Conservation (phyloP, 2,888 invertebrate genomes). For the Erebia epiphron region DNA sequence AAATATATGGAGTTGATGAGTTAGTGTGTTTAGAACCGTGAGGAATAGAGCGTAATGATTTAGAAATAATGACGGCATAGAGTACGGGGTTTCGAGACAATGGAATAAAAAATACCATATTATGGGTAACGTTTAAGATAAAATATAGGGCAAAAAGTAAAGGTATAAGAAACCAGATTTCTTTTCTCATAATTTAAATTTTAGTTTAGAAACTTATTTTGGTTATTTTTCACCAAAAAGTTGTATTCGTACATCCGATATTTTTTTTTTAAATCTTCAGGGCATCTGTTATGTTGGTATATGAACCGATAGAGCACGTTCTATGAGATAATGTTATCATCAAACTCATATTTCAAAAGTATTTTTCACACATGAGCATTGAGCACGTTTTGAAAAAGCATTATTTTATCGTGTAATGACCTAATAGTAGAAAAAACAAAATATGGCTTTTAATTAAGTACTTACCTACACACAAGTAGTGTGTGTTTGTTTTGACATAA, state of each 20-base stretch:
- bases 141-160: not conserved
- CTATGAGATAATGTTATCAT: no score
- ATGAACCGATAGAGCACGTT: no score
- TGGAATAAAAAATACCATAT: conserved; percentile 10
- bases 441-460: no score
- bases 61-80: conserved; percentile 23
- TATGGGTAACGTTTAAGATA: not conserved
- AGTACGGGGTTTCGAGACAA: conserved; percentile 19
- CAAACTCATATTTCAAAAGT: no score
- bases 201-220: not conserved
- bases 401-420: no score
- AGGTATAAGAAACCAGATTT: not conserved
- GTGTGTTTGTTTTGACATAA: no score
- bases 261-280: not conserved
- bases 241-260: not conserved
- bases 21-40: conserved; percentile 24
- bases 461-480: no score
- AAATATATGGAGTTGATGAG: conserved; percentile 42
- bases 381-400: no score
- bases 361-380: no score
- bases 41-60: conserved; percentile 27
- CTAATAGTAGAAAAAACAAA: no score
- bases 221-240: not conserved
- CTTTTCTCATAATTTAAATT: not conserved
- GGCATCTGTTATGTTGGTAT: no score